These are phyloP conservation scores for Gari tellinella DNA, from an alignment of 2,888 invertebrate species.

Conservation along the genomic window DNA sequence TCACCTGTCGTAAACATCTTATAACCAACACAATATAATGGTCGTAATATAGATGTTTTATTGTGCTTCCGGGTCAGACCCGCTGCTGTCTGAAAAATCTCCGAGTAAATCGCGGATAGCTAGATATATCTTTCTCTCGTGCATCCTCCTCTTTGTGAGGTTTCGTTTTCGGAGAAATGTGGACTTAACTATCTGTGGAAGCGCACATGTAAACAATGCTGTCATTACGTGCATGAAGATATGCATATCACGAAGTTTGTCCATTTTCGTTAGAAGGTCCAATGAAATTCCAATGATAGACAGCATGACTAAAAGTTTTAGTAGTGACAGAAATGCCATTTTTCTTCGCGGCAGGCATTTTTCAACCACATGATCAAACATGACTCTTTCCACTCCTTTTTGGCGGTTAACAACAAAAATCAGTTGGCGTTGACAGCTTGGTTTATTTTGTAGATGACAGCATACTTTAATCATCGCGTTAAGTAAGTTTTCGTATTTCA, in stretches of 20 bases:
- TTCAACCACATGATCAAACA: constrained; percentile 56
- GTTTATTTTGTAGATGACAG: constrained; percentile 16
- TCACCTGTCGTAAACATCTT: too few relatives aligned
- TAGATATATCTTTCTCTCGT: background rate
- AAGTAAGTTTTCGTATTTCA: constrained; percentile 39
- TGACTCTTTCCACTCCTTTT: constrained; percentile 18
- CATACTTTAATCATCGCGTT: constrained; percentile 20
- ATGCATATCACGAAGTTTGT: constrained; percentile 47
- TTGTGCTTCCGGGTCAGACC: too few relatives aligned
- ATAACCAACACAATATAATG: too few relatives aligned
- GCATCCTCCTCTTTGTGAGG: background rate
- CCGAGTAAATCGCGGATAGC: too few relatives aligned
- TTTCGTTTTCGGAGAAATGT: background rate
- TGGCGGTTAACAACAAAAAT: background rate
- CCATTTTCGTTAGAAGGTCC: constrained; percentile 45
- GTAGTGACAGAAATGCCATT: constrained; percentile 46
- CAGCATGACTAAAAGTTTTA: constrained; percentile 45
- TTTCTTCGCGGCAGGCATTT: constrained; percentile 47
- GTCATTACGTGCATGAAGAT: constrained; percentile 58
- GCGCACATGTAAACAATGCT: constrained; percentile 57
- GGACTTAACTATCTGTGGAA: constrained; percentile 54
- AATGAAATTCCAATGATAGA: constrained; percentile 50
- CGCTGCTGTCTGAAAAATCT: too few relatives aligned
- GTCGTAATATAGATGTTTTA: too few relatives aligned
- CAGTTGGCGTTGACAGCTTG: background rate